A percentile compares a stretch with the other conserved stretches of the same genome.
These are phyloP conservation scores for Archilochus colubris DNA, from an alignment of 2,113 vertebrate genomes.

Conservation along the genomic window DNA sequence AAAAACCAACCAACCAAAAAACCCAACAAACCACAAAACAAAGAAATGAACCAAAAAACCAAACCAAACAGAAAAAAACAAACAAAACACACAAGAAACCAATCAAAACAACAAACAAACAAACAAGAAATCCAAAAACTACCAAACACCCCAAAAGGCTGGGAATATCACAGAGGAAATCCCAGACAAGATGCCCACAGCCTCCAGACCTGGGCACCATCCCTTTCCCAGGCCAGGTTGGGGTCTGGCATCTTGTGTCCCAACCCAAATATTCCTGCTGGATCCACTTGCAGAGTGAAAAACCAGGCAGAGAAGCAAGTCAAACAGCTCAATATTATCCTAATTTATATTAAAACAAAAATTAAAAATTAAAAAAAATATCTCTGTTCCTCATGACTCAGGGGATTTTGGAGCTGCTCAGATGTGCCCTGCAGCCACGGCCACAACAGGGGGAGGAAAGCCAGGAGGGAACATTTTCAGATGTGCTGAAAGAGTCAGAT, in stretches of 20 bases:
- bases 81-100: too few relatives aligned
- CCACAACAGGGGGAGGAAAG: too few relatives aligned
- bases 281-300: neutral
- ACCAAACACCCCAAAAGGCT: neutral
- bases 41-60: too few relatives aligned
- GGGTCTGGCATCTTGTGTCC: neutral
- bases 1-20: too few relatives aligned
- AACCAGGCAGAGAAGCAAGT: neutral
- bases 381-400: too few relatives aligned
- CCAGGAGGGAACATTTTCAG: too few relatives aligned
- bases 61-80: neutral
- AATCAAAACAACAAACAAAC: too few relatives aligned
- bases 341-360: neutral
- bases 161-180: neutral
- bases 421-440: too few relatives aligned
- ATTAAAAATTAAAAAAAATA: neutral
- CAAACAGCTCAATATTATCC: neutral
- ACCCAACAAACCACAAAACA: too few relatives aligned
- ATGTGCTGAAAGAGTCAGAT: neutral
- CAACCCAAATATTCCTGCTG: neutral
- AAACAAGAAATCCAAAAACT: too few relatives aligned
- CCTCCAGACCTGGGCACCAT: neutral
- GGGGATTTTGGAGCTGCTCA: too few relatives aligned
- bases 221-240: accelerated
- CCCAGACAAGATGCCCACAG: accelerated